These are phyloP conservation scores for Stegana nigrithorax DNA, from an alignment of 2,888 invertebrate genomes.

Conservation along the genomic window DNA sequence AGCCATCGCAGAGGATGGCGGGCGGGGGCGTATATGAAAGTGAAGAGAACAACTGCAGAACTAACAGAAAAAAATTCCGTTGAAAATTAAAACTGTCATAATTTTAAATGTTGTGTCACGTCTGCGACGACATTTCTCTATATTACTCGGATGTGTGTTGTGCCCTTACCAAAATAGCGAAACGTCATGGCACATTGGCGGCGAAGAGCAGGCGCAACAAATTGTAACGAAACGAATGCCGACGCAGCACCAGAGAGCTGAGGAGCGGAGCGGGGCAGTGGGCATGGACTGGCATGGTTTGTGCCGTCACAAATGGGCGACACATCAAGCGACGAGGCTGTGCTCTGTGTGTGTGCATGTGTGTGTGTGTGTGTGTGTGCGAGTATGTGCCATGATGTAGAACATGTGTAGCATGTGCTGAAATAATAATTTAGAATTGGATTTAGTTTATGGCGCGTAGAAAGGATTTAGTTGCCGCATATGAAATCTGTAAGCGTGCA, in stretches of 20 bases:
- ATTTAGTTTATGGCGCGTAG: slow-evolving; percentile 12
- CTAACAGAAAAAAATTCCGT: slow-evolving; percentile 36
- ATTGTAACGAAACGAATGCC: slow-evolving; percentile 7
- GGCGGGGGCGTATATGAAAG: background rate
- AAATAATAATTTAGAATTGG: slow-evolving; percentile 18
- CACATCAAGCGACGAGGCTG: background rate
- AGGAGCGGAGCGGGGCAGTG: background rate
- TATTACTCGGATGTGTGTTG: slow-evolving; percentile 19
- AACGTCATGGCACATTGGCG: slow-evolving; percentile 55
- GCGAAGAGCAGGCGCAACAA: slow-evolving; percentile 35
- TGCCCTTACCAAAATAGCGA: slow-evolving; percentile 48
- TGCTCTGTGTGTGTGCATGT: background rate
- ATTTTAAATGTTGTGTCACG: slow-evolving; percentile 50
- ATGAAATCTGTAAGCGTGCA: background rate
- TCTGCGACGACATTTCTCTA: slow-evolving; percentile 9
- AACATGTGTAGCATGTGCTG: slow-evolving; percentile 12
- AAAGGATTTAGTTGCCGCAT: slow-evolving; percentile 16
- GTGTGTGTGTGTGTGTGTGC: background rate
- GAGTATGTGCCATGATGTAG: slow-evolving; percentile 5
- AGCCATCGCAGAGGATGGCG: background rate
- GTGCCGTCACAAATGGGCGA: background rate
- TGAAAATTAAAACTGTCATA: slow-evolving; percentile 57
- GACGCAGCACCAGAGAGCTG: background rate
- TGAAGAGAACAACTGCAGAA: slow-evolving; percentile 9
- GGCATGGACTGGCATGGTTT: no score